Evolutionary conservation across 1,140 invertebrate genomes (phyloP).

Genomic region (Microvelia longipes): DNA sequence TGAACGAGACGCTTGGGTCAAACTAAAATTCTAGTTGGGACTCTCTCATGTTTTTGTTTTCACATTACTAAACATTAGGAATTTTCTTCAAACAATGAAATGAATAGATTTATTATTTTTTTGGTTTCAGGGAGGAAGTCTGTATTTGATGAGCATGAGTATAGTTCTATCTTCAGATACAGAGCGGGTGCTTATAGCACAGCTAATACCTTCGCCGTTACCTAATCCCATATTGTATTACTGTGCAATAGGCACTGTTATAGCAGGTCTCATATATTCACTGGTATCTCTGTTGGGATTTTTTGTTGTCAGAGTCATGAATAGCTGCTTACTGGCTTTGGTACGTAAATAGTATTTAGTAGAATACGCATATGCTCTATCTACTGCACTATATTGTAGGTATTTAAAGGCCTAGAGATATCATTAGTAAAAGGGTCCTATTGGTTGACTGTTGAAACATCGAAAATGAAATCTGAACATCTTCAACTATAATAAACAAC

Average conservation of each 20-base stretch:
- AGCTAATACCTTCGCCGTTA: background rate
- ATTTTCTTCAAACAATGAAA: too few species aligned
- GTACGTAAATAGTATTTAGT: background rate
- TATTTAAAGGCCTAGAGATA: background rate
- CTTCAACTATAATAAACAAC: background rate
- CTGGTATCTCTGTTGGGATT: background rate
- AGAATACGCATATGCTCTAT: background rate
- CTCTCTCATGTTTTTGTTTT: too few species aligned
- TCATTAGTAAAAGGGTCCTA: background rate
- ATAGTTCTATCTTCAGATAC: background rate
- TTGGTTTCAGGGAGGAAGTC: background rate
- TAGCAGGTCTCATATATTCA: background rate
- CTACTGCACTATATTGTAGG: background rate
- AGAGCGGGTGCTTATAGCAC: background rate
- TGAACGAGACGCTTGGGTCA: too few species aligned
- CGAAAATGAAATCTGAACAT: background rate
- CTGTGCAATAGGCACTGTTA: background rate
- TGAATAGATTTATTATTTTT: too few species aligned
- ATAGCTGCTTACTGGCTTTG: background rate
- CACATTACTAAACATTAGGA: too few species aligned
- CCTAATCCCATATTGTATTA: background rate
- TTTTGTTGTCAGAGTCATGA: background rate
- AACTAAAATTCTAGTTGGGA: too few species aligned
- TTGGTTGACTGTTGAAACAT: background rate
- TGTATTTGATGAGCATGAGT: background rate